These are phyloP conservation scores for Leptinotarsa defecta DNA, from an alignment of 1,140 invertebrate species.

Conservation along the genomic window DNA sequence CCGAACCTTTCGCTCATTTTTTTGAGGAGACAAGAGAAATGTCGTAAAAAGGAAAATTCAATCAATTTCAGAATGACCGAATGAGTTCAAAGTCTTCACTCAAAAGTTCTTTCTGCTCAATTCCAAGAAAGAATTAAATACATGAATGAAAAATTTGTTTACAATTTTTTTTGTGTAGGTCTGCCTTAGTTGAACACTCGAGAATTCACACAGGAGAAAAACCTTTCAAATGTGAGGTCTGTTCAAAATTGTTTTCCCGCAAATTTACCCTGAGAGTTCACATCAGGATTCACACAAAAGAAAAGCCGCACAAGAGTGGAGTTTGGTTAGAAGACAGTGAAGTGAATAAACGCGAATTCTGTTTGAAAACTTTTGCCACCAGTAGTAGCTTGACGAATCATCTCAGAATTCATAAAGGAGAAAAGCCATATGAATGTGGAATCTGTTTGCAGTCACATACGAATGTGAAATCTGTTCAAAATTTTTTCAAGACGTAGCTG, in stretches of 20 bases:
- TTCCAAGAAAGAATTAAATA: too few relatives aligned
- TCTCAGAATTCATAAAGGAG: conserved; percentile 55
- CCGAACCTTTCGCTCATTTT: too few relatives aligned
- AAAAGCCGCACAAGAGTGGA: conserved; percentile 64
- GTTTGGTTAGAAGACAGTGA: too few relatives aligned
- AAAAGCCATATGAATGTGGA: conserved; percentile 46
- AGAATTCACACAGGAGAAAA: neutral
- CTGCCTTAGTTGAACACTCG: neutral
- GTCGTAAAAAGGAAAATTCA: too few relatives aligned
- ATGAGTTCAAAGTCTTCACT: too few relatives aligned
- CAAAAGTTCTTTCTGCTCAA: too few relatives aligned
- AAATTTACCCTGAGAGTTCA: too few relatives aligned
- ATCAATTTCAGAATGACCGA: too few relatives aligned
- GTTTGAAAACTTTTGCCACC: conserved; percentile 60
- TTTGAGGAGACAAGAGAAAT: too few relatives aligned
- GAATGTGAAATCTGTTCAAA: conserved; percentile 69
- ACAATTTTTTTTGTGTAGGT: neutral
- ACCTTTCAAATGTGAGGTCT: neutral
- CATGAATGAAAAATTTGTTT: neutral
- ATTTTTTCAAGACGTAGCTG: conserved; percentile 52
- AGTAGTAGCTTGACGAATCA: conserved; percentile 54
- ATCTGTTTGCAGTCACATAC: conserved; percentile 59
- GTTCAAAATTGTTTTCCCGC: neutral
- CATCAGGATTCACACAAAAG: conserved; percentile 67
- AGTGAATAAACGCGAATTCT: conserved; percentile 62